Base-by-base conservation (phyloP, 2,888 invertebrate species). In the Trypoxylon attenuatum region DNA sequence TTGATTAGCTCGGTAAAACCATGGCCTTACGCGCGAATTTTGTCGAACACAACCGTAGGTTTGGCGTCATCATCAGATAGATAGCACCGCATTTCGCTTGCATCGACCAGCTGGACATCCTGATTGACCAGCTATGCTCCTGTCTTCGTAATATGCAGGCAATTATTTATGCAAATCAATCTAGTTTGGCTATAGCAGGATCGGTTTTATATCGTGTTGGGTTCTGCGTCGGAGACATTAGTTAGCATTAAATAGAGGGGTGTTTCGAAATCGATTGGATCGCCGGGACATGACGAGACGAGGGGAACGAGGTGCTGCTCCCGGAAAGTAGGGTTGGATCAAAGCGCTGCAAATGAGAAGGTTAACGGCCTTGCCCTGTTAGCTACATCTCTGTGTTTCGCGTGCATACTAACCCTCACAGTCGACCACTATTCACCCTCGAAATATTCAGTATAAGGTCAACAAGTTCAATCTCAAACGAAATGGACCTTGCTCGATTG, bases 261-360 rank as follows among this genome's bases (percentile, higher is more conserved):
- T 52, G 72, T 70, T 74, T 76, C 58, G 61, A 52, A 58, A 77
- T 77, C 64, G 71, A 73, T 76, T 38, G 60, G 50, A 64, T 73
- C 61, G 58, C 50, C 38, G 56, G 63, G 51, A 54, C 56, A 54
- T 47, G 46, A 66, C 54, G 63, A 55, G 61, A 42, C 19, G 43
- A 52, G 59, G 67, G 73, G 72, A 56, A 60, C 41, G 50, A 56
- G 55, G 57, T 50, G 56, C 25, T 22, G 38, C 61, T 55, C 54
- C 41, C 41, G 60, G 71, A 77, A 77, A 73, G 72, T 76, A 74
- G 76, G 77, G 73, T 70, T 61, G 69, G 76, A 72, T 77, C 77
- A 77, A 77, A 77, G 77, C 77, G 64, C 46, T 73, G 77, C 77
- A 78, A 77, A 77, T 77, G 77, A 77, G 76, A 67, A 76, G 69